Conservation (phyloP, 2,888 invertebrate genomes). For the Minunthozetes semirufus region DNA sequence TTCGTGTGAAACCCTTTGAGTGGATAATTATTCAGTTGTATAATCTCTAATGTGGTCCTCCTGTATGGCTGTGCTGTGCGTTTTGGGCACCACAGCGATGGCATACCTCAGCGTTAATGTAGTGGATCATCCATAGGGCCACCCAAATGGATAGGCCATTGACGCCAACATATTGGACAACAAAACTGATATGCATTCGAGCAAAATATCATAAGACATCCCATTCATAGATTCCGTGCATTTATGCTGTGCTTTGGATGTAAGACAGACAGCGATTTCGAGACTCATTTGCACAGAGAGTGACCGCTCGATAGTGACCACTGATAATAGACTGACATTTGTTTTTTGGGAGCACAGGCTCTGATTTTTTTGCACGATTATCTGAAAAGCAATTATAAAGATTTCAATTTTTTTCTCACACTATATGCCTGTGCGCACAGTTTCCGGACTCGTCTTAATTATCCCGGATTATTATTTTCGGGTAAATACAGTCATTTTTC, state of each 20-base stretch:
- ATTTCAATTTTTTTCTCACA: no score
- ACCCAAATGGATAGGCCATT: slow-evolving; percentile 27
- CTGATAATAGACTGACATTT: not conserved
- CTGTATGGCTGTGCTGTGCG: not conserved
- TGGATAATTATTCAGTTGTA: slow-evolving; percentile 18
- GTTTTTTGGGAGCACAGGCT: not conserved
- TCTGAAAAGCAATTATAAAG: no score
- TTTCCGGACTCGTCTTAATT: no score
- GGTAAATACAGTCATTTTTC: no score
- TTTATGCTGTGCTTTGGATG: not conserved
- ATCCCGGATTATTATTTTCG: no score
- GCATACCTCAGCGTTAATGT: slow-evolving; percentile 26
- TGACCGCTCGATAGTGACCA: slow-evolving; percentile 17
- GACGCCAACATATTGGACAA: slow-evolving; percentile 18
- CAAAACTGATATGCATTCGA: not conserved
- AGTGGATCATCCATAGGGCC: slow-evolving; percentile 25
- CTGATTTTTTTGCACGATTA: no score
- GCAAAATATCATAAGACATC: not conserved
- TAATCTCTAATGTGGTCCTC: not conserved
- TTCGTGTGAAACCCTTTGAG: slow-evolving; percentile 23
- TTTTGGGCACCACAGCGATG: no score
- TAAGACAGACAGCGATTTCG: not conserved
- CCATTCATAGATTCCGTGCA: not conserved
- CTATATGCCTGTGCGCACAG: no score
- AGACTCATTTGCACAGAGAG: not conserved